Evolutionary conservation across 1,140 invertebrate genomes (phyloP), one percentile per base, ranked within the genome.

Genomic region (Melanaphis sacchari): DNA sequence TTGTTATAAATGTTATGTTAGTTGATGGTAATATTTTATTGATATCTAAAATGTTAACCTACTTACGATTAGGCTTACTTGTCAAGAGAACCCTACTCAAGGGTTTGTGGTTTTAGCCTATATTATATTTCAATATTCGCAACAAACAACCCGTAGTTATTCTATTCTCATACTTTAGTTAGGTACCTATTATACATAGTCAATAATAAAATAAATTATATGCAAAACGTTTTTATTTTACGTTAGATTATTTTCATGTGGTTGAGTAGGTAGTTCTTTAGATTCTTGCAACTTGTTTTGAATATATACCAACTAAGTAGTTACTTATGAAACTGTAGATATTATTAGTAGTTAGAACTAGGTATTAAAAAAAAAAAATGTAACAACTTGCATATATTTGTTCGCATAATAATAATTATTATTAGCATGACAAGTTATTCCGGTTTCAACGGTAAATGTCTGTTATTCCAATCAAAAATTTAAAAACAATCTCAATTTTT

Each of bases 391-490:
- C 59, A 11, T 59, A n/a, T 66, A 66, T 66, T 66, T 31, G 59
- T 5, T 66, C 9, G 59, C 31, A 59, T 59, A n/a, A n/a, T 52
- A 22, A 24, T n/a, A n/a, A 31, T 59, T 59, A 15, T 66, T n/a
- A 66, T n/a, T n/a, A 66, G 76, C 76, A 81, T 81, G 76, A 81
- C 76, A 81, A 38, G 36, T 81, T 81, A 81, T 81, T 81, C 76
- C 36, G 76, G 76, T 81, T 81, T 81, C 36, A 81, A 81, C 36
- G 76, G 76, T 81, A 81, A 81, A 81, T 9, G 7, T 66, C 31
- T 66, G 59, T 66, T 66, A 66, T 81, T 81, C 18, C 21, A 6
- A 38, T 38, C 21, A 81, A 81, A 81, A 38, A 81, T 22, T 81
- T 38, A 81, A 38, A 36, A 81, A 36, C 36, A 38, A 36, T 81